A percentile compares a stretch with the other conserved stretches of the same genome.
phyloP scores from a whole-genome alignment of 1,140 invertebrate species.

The Drosophila santomea region DNA sequence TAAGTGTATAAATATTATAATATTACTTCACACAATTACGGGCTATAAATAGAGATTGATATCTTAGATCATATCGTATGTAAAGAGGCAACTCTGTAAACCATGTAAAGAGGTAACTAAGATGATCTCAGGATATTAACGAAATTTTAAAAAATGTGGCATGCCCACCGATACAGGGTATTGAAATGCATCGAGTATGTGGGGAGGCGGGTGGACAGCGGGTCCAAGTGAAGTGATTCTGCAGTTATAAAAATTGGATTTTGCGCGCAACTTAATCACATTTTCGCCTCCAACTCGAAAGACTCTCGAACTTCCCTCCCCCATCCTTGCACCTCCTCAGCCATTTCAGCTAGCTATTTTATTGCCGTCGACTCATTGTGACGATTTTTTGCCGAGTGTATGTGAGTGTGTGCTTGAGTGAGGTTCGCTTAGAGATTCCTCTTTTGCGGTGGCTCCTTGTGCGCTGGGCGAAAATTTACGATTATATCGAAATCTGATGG shows the following conservation, averaged over 20 bases:
- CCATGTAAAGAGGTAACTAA: too few species aligned
- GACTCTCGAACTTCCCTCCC: constrained; percentile 46
- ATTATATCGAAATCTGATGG: constrained; percentile 83
- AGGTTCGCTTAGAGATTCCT: constrained; percentile 46
- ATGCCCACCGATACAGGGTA: constrained; percentile 7
- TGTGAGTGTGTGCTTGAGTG: constrained; percentile 37
- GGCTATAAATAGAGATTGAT: too few species aligned
- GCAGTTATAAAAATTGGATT: constrained; percentile 83
- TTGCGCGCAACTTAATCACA: constrained; percentile 83
- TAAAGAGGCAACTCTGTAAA: too few species aligned
- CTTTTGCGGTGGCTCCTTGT: constrained; percentile 43
- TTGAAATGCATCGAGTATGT: constrained; percentile 30
- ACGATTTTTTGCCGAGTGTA: constrained; percentile 65
- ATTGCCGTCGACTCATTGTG: constrained; percentile 75
- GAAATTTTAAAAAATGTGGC: neutral
- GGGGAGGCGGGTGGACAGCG: constrained; percentile 30
- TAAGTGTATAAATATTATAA: too few species aligned
- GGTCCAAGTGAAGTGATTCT: constrained; percentile 78
- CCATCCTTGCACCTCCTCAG: constrained; percentile 20
- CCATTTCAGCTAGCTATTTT: constrained; percentile 77
- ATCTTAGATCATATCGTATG: too few species aligned
- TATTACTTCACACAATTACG: too few species aligned
- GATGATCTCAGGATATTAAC: too few species aligned
- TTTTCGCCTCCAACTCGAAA: constrained; percentile 78
- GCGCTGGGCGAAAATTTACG: constrained; percentile 78